These are phyloP conservation scores for Antheraea yamamai DNA, from an alignment of 2,888 invertebrate species.

Conservation along the genomic window DNA sequence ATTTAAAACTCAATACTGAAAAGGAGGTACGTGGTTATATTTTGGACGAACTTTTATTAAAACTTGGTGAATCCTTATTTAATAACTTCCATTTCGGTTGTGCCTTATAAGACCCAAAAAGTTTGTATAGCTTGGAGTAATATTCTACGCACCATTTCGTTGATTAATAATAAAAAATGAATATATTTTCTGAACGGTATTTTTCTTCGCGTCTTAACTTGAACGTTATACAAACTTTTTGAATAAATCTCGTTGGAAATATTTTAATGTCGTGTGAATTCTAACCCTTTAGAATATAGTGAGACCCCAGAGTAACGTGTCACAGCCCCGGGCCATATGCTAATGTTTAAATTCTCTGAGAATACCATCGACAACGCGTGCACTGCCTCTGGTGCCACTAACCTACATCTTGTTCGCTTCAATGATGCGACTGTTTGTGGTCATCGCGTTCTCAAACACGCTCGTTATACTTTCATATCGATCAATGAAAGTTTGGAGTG, in stretches of 20 bases:
- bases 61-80: conserved; percentile 15
- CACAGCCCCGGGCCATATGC: conserved; percentile 71
- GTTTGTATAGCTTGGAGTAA: not conserved
- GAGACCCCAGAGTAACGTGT: conserved; percentile 72
- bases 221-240: not conserved
- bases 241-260: not conserved
- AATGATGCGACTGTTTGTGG: conserved; percentile 73
- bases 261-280: conserved; percentile 38
- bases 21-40: not conserved
- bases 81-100: conserved; percentile 23
- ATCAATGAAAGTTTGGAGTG: conserved; percentile 70
- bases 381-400: conserved; percentile 68
- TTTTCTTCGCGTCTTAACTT: not conserved
- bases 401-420: conserved; percentile 72
- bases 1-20: conserved; percentile 2
- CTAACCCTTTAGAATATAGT: conserved; percentile 56
- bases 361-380: conserved; percentile 49
- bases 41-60: conserved; percentile 8
- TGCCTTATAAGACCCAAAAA: conserved; percentile 4
- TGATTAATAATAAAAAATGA: not conserved
- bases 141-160: not conserved
- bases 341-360: conserved; percentile 64
- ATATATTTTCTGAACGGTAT: not conserved
- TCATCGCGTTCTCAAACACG: conserved; percentile 71
- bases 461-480: conserved; percentile 78